Conservation (phyloP, 1,140 invertebrate species). For the Diorhabda elongata region DNA sequence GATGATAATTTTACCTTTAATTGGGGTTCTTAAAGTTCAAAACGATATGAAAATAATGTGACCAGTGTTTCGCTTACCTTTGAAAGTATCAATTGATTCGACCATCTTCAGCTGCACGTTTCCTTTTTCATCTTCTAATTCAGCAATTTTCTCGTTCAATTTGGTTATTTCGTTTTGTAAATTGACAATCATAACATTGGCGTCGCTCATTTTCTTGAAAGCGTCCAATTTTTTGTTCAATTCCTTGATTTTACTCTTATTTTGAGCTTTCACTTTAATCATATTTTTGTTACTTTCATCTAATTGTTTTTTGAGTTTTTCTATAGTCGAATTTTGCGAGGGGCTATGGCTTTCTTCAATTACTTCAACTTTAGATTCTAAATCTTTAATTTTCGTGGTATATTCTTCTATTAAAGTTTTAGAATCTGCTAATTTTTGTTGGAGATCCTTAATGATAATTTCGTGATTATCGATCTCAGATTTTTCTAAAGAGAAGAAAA, state of each 20-base stretch:
- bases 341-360: slow-evolving; percentile 21
- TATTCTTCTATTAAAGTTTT: slow-evolving; percentile 28
- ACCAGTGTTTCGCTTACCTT: slow-evolving; percentile 22
- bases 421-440: slow-evolving; percentile 44
- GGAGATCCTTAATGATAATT: slow-evolving; percentile 47
- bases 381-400: slow-evolving; percentile 39
- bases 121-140: slow-evolving; percentile 81
- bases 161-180: slow-evolving; percentile 56
- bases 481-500: slow-evolving; percentile 14
- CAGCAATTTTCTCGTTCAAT: slow-evolving; percentile 72
- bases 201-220: slow-evolving; percentile 68
- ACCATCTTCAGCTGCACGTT: slow-evolving; percentile 41
- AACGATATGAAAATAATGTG: too few species aligned
- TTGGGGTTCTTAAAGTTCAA: too few species aligned
- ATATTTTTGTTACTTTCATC: slow-evolving; percentile 75
- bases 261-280: slow-evolving; percentile 78
- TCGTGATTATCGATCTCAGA: slow-evolving; percentile 30
- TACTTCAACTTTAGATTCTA: slow-evolving; percentile 50
- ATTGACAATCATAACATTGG: slow-evolving; percentile 63
- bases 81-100: slow-evolving; percentile 29
- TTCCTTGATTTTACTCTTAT: slow-evolving; percentile 76
- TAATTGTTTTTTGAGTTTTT: slow-evolving; percentile 61
- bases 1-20: too few species aligned
- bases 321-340: slow-evolving; percentile 39
- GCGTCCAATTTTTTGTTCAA: slow-evolving; percentile 76